These are phyloP conservation scores for Magallana gigas DNA, from an alignment of 1,140 invertebrate genomes.

Conservation along the genomic window DNA sequence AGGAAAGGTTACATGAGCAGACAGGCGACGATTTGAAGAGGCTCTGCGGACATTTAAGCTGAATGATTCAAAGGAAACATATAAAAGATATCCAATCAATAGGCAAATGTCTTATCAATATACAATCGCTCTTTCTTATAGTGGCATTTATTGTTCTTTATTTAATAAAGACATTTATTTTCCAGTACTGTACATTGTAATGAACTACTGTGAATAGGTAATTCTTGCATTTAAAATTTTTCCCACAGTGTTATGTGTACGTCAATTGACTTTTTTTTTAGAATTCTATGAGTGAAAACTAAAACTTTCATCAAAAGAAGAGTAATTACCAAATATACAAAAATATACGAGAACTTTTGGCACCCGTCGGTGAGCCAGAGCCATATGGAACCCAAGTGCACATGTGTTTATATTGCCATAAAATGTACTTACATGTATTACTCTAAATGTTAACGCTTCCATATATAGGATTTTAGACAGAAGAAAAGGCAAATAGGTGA, in stretches of 20 bases:
- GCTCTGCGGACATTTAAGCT: background rate
- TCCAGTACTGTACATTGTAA: no score
- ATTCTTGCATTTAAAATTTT: background rate
- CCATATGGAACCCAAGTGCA: no score
- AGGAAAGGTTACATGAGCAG: background rate
- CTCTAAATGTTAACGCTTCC: no score
- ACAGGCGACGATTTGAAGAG: background rate
- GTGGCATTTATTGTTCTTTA: background rate
- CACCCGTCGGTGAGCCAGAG: background rate
- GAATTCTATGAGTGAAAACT: background rate
- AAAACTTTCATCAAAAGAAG: constrained; percentile 2
- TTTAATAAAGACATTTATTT: no score
- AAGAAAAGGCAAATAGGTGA: background rate
- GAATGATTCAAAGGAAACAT: background rate
- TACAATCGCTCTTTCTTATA: no score
- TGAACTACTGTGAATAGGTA: no score
- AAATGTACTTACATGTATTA: no score
- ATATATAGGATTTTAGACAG: no score
- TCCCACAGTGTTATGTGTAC: background rate
- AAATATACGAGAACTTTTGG: background rate
- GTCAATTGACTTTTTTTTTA: background rate
- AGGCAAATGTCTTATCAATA: no score
- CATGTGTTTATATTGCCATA: no score
- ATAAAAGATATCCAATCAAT: no score
- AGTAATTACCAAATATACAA: background rate